Evolutionary conservation across 1,140 invertebrate genomes (phyloP).

Genomic region (Cotesia chilonis): DNA sequence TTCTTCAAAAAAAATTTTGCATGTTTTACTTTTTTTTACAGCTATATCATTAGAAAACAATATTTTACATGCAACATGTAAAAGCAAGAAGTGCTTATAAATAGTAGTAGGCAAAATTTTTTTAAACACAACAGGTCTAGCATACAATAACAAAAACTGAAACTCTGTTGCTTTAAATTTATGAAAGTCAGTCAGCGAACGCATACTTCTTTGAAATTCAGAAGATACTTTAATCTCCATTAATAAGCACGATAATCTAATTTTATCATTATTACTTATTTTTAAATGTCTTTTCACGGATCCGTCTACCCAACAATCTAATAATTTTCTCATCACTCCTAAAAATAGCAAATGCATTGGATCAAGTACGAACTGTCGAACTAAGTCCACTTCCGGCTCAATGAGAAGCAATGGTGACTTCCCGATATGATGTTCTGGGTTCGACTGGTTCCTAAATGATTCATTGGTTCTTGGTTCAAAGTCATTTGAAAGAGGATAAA

Average conservation of each 20-base stretch:
- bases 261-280: slow-evolving; percentile 19
- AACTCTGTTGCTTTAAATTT: slow-evolving; percentile 42
- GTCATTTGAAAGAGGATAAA: slow-evolving; percentile 20
- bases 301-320: slow-evolving; percentile 28
- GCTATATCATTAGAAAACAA: slow-evolving; percentile 35
- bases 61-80: slow-evolving; percentile 39
- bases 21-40: slow-evolving; percentile 27
- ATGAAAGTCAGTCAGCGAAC: slow-evolving; percentile 29
- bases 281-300: background rate
- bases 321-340: slow-evolving; percentile 32
- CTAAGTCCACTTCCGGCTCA: slow-evolving; percentile 20
- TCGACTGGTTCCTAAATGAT: slow-evolving; percentile 17
- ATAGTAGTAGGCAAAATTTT: slow-evolving; percentile 33
- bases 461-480: slow-evolving; percentile 13
- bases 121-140: slow-evolving; percentile 39
- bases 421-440: slow-evolving; percentile 31
- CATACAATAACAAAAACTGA: slow-evolving; percentile 39
- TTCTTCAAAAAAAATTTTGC: slow-evolving; percentile 36
- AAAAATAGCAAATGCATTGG: slow-evolving; percentile 30
- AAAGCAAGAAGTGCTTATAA: slow-evolving; percentile 41
- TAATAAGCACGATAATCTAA: slow-evolving; percentile 3
- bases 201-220: slow-evolving; percentile 44
- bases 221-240: slow-evolving; percentile 31
- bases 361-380: slow-evolving; percentile 25
- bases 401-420: slow-evolving; percentile 17